These are phyloP conservation scores for Tenodera sinensis DNA, from an alignment of 2,888 invertebrate genomes.

Conservation along the genomic window DNA sequence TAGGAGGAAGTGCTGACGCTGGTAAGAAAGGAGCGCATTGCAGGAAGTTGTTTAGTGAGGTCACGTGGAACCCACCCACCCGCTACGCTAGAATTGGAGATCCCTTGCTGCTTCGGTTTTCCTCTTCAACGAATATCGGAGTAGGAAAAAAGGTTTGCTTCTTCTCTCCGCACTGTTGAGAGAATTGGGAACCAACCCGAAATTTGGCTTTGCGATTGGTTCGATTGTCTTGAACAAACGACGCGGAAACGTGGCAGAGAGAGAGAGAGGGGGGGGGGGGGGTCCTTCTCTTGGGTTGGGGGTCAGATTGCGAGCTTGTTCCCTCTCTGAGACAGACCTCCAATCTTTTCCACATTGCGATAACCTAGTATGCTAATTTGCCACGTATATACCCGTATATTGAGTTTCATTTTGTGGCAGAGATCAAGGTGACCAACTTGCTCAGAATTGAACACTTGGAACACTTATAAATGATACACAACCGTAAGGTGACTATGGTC, in stretches of 20 bases:
- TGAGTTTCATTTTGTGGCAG: too few relatives aligned
- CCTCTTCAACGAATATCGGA: neutral
- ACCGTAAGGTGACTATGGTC: too few relatives aligned
- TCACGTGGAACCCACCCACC: neutral
- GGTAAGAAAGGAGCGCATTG: neutral
- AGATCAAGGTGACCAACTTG: too few relatives aligned
- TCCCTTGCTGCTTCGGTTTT: neutral
- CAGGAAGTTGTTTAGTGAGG: neutral
- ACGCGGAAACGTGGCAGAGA: neutral
- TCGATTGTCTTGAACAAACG: constrained; percentile 12
- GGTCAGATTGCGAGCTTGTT: neutral
- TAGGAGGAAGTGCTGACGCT: neutral
- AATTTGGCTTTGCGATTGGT: constrained; percentile 12
- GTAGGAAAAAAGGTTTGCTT: neutral
- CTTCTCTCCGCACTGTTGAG: neutral
- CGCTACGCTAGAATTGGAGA: neutral
- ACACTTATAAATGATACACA: too few relatives aligned
- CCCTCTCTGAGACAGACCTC: neutral
- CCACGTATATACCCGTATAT: neutral
- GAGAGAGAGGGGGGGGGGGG: too few relatives aligned
- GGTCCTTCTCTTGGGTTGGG: neutral
- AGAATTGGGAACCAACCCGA: neutral
- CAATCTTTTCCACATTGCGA: neutral
- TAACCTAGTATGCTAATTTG: neutral
- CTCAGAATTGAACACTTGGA: too few relatives aligned